Evolutionary conservation across 2,888 invertebrate species (phyloP).

Genomic region (Galeopsomyia nigrocyanea): DNA sequence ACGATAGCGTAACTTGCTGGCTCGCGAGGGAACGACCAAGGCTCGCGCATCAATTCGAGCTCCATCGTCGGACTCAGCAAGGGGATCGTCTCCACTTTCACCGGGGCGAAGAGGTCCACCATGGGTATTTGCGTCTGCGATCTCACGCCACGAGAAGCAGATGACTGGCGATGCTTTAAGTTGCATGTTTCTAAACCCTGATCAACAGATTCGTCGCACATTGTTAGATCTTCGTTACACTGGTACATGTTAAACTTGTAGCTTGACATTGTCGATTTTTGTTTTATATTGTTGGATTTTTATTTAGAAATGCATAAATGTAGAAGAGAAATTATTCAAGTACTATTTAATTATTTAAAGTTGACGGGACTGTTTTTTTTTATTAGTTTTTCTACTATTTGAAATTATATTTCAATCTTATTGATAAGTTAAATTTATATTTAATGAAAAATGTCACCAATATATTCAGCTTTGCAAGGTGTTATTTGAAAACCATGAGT

Average conservation of each 20-base stretch:
- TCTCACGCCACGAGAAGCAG: slow-evolving; percentile 68
- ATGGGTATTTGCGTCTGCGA: slow-evolving; percentile 53
- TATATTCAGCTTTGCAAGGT: no score
- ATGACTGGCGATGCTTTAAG: slow-evolving; percentile 57
- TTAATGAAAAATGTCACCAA: no score
- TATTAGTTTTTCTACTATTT: neutral
- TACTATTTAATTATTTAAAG: no score
- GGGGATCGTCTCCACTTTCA: slow-evolving; percentile 55
- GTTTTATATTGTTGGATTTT: no score
- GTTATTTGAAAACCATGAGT: no score
- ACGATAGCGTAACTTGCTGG: slow-evolving; percentile 10
- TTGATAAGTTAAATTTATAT: no score
- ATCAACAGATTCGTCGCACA: neutral
- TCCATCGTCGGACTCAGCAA: slow-evolving; percentile 60
- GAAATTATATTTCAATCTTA: no score
- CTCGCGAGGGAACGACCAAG: slow-evolving; percentile 44
- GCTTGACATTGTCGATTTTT: no score
- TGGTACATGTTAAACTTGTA: neutral
- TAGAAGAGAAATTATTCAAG: no score
- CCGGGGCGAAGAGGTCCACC: slow-evolving; percentile 49
- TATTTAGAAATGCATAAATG: no score
- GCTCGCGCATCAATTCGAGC: slow-evolving; percentile 54
- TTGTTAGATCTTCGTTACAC: neutral
- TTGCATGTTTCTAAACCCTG: slow-evolving; percentile 63
- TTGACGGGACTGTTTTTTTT: neutral